Evolutionary conservation across 2,113 vertebrate genomes (phyloP).

Genomic region (Pandion haliaetus): DNA sequence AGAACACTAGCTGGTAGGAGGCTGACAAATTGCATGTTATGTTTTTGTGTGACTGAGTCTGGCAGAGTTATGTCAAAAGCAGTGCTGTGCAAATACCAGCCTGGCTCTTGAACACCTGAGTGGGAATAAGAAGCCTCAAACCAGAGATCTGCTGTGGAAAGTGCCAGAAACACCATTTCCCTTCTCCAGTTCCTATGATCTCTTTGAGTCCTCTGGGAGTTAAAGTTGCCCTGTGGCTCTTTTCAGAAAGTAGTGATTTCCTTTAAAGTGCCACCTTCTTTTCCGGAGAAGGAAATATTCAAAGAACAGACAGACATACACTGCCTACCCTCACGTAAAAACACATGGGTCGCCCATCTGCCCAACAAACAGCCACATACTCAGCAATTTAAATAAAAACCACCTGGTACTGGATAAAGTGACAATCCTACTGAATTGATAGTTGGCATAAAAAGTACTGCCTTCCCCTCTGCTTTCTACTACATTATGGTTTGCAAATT

Average conservation of each 20-base stretch:
- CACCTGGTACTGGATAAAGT: not conserved
- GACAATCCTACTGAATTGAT: not conserved
- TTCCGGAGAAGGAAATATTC: not conserved
- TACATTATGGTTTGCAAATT: not conserved
- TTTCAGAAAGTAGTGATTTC: not conserved
- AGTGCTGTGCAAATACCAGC: constrained; percentile 14
- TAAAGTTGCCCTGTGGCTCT: not conserved
- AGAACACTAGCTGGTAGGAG: not conserved
- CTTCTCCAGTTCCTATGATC: not conserved
- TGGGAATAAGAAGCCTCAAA: constrained; percentile 4
- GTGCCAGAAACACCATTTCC: not conserved
- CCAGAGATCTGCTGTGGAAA: not conserved
- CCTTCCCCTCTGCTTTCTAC: not conserved
- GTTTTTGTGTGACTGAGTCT: not conserved
- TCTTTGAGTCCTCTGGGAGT: not conserved
- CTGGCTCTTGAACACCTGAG: not conserved
- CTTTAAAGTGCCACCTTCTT: not conserved
- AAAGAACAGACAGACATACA: not conserved
- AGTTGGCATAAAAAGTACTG: not conserved
- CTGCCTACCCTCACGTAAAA: not conserved
- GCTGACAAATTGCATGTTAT: not conserved
- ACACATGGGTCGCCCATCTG: not conserved
- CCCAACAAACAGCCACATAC: not conserved
- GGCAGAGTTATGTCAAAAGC: not conserved
- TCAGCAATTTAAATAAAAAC: not conserved